Percentiles rank a stretch among this genome's conserved stretches.
These are phyloP conservation scores for Myiotriccus ornatus DNA, from an alignment of 2,797 vertebrate species.

Conservation along the genomic window DNA sequence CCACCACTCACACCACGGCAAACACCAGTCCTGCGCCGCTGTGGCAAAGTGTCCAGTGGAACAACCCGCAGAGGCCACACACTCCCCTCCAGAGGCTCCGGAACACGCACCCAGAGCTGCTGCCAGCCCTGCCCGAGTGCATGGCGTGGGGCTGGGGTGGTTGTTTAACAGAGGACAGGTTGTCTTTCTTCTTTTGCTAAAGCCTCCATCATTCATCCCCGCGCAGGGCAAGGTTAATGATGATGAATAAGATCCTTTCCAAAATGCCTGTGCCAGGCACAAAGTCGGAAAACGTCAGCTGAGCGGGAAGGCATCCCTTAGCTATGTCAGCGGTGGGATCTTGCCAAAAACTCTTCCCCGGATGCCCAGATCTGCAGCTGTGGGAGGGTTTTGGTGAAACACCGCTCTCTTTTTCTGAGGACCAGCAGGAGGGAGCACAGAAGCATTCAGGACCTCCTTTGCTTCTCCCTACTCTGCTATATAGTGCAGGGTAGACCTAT, in stretches of 20 bases:
- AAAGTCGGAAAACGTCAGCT: background rate
- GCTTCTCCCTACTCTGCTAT: rapidly evolving
- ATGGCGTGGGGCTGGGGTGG: background rate
- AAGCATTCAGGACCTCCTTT: rapidly evolving
- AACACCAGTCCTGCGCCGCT: background rate
- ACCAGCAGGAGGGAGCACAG: rapidly evolving
- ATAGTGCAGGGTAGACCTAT: background rate
- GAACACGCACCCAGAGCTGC: rapidly evolving
- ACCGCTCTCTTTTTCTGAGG: background rate
- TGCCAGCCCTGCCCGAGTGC: rapidly evolving
- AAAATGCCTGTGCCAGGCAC: background rate
- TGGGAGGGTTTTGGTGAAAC: background rate
- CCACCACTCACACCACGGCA: background rate
- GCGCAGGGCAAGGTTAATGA: background rate
- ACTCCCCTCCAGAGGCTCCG: background rate
- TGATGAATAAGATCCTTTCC: background rate
- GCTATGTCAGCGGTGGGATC: rapidly evolving
- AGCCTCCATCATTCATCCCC: background rate
- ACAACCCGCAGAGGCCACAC: rapidly evolving
- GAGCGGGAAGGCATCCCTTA: background rate
- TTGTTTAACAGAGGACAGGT: background rate
- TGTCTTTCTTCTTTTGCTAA: background rate
- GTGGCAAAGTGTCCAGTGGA: background rate
- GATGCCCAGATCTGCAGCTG: background rate
- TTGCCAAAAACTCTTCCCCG: background rate